Evolutionary conservation across 2,888 invertebrate genomes (phyloP).

Genomic region (Bimastos eiseni): DNA sequence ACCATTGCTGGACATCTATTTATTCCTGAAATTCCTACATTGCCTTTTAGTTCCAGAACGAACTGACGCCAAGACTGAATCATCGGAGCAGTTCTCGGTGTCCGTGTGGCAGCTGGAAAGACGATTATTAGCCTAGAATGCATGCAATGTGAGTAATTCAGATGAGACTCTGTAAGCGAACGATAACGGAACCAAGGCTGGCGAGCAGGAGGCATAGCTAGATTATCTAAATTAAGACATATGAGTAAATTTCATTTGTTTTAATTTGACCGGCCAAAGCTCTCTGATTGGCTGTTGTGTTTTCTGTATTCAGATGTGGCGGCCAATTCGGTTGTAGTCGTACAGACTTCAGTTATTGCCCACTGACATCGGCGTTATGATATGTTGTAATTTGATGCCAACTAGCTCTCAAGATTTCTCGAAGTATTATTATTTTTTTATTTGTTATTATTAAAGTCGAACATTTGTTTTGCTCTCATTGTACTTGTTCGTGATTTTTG

Average conservation of each 20-base stretch:
- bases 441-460: background rate
- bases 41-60: background rate
- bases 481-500: background rate
- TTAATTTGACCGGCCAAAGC: background rate
- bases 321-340: background rate
- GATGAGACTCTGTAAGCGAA: background rate
- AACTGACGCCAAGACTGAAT: background rate
- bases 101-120: background rate
- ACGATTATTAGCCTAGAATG: slow-evolving; percentile 13
- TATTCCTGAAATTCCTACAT: slow-evolving; percentile 13
- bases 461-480: background rate
- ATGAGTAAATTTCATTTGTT: background rate
- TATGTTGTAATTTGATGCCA: slow-evolving; percentile 9
- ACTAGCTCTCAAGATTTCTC: slow-evolving; percentile 13
- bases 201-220: background rate
- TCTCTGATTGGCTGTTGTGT: background rate
- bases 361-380: background rate
- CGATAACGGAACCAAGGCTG: background rate
- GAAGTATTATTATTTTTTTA: background rate
- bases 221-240: background rate
- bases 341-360: background rate
- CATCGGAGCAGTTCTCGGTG: background rate
- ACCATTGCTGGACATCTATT: slow-evolving; percentile 13
- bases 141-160: slow-evolving; percentile 13
- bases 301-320: background rate